Evolutionary conservation across 1,140 invertebrate genomes (phyloP).

Genomic region (Pectinophora gossypiella): DNA sequence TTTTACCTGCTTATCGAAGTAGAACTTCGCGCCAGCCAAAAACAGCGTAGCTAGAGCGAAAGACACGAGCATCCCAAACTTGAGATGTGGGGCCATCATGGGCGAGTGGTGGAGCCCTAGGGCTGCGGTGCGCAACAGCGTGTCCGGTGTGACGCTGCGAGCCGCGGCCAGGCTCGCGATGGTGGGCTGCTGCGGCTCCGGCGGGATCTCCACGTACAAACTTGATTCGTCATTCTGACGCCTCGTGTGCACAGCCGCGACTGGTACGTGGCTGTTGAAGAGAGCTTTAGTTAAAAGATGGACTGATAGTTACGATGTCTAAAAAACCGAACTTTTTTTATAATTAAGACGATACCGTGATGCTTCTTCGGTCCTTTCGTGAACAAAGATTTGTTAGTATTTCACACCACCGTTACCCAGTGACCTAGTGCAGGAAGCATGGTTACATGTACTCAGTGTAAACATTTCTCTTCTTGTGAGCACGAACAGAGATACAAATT

Average conservation of each 20-base stretch:
- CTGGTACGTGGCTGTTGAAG: conserved; percentile 37
- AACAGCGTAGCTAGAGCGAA: conserved; percentile 80
- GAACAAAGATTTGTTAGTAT: no score
- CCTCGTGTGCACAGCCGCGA: conserved; percentile 40
- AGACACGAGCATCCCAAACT: conserved; percentile 81
- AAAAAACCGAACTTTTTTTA: no score
- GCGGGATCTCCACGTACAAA: conserved; percentile 66
- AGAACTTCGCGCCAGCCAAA: conserved; percentile 80
- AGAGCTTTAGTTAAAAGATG: background rate
- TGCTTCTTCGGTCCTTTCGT: no score
- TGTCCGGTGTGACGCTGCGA: conserved; percentile 61
- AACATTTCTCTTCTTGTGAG: no score
- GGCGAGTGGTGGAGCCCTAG: conserved; percentile 63
- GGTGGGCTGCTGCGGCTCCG: conserved; percentile 49
- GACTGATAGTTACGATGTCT: no score
- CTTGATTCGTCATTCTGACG: conserved; percentile 41
- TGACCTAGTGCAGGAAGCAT: no score
- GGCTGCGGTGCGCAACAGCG: conserved; percentile 54
- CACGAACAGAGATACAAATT: no score
- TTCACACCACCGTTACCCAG: no score
- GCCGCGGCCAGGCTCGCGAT: conserved; percentile 61
- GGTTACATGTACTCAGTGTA: no score
- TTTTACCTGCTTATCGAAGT: conserved; percentile 80
- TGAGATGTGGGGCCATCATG: conserved; percentile 76
- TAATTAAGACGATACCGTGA: no score